A percentile compares a stretch with the other conserved stretches of the same genome.
phyloP scores from a whole-genome alignment of 2,888 invertebrate genomes.

The Phalera bucephala region DNA sequence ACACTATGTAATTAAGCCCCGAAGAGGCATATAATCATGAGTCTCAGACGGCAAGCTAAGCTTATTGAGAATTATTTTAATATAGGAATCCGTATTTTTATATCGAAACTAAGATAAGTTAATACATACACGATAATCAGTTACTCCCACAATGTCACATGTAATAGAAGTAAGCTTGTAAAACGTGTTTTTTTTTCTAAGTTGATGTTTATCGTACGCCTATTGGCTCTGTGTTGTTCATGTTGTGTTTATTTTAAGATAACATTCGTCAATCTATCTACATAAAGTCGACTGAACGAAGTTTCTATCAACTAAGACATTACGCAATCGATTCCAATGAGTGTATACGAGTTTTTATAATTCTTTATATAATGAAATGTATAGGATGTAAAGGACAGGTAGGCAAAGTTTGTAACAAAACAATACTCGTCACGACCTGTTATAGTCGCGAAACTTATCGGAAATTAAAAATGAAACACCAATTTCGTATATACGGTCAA shows the following conservation, averaged over 20 bases:
- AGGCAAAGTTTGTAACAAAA: too few species aligned
- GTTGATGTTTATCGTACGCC: constrained; percentile 48
- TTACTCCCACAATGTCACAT: constrained; percentile 52
- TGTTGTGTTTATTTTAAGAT: constrained; percentile 37
- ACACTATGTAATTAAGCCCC: constrained; percentile 42
- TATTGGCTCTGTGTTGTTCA: constrained; percentile 60
- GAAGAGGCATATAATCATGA: constrained; percentile 70
- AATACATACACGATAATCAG: constrained; percentile 47
- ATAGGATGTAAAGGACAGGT: too few species aligned
- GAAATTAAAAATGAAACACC: too few species aligned
- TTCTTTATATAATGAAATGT: too few species aligned
- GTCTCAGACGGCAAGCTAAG: constrained; percentile 77
- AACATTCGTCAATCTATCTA: background rate
- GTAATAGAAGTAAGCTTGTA: constrained; percentile 46
- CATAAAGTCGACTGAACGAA: background rate
- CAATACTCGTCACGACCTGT: too few species aligned
- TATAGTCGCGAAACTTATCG: too few species aligned
- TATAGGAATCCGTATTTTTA: constrained; percentile 80
- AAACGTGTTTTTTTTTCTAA: constrained; percentile 41
- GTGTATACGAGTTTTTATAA: constrained; percentile 7
- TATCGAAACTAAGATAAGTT: constrained; percentile 68
- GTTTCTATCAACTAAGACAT: background rate
- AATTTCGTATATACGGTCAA: too few species aligned
- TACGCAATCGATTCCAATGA: background rate
- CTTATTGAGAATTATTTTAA: constrained; percentile 72